Evolutionary conservation across 1,140 invertebrate species (phyloP), one percentile per base, ranked within the genome.

Genomic region (Zeugodacus cucurbitae): DNA sequence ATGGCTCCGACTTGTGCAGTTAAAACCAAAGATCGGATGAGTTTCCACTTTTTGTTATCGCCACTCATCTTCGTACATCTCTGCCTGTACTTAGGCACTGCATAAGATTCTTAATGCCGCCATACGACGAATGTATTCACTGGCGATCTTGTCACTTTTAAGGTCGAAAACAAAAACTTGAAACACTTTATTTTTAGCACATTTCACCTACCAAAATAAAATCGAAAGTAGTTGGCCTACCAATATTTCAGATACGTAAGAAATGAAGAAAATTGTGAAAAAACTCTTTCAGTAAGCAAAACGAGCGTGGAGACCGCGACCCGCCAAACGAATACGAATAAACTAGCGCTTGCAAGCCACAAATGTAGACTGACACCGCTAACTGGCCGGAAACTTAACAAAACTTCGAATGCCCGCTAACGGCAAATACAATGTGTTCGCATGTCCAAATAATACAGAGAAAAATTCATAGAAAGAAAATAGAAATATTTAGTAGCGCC

Each of bases 321-420:
- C 14, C 57, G 17, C n/a, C 85, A 86, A 57, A 10, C 57, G 57
- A 59, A 34, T 32, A 34, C 54, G 34, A 86, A 59, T 14, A 58
- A 86, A 58, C 85, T 59, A 11, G 20, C 85, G 22, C 29, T 37
- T 59, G 20, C 62, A 67, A 87, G 58, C 32, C 87, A 34, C 57
- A 48, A 87, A 41, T 41, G 58, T 48, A 87, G 59, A 87, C 87
- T 87, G 62, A 87, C 14, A 48, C 62, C 58, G 37, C 87, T 64
- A 48, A 48, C 59, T 70, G 64, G 37, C 41, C 87, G 57, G 87
- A 87, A 64, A 44, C 37, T n/a, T 64, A 87, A 87, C 87, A 87
- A 87, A 87, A 87, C 87, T 87, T 34, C 57, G 48, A 86, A 86
- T 41, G 57, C n/a, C 44, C 34, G 29, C 57, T 86, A 86, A 58